A percentile compares a stretch with the other conserved stretches of the same genome.
Conservation (phyloP, 2,888 invertebrate species). For the Zaprionus obscuricornis region DNA sequence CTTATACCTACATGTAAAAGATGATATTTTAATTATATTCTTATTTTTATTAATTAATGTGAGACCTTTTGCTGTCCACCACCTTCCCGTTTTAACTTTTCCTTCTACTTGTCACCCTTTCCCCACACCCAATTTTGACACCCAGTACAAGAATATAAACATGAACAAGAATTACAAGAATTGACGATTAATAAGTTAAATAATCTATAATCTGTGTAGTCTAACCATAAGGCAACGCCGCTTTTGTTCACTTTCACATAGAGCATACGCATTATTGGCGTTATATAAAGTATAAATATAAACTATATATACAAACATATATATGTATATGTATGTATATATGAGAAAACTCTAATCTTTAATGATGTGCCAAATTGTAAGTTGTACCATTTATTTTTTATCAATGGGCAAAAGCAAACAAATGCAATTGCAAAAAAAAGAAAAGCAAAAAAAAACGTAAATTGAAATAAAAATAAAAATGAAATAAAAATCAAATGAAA, state of each 20-base stretch:
- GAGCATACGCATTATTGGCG: constrained; percentile 66
- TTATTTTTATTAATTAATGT: constrained; percentile 28
- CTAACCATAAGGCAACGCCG: constrained; percentile 72
- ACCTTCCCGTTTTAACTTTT: too few relatives aligned
- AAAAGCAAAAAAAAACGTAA: constrained; percentile 53
- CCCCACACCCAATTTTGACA: constrained; percentile 27
- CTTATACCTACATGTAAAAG: constrained; percentile 44
- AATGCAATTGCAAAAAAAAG: too few relatives aligned
- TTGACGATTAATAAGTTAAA: constrained; percentile 44
- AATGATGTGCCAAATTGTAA: constrained; percentile 83
- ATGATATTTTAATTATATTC: constrained; percentile 49
- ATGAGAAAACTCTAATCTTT: constrained; percentile 74
- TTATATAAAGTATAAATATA: constrained; percentile 67
- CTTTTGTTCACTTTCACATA: constrained; percentile 76
- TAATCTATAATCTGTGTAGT: constrained; percentile 64
- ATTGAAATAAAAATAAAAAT: constrained; percentile 63
- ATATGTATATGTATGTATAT: constrained; percentile 22
- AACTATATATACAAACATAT: constrained; percentile 37
- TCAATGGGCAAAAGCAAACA: constrained; percentile 66
- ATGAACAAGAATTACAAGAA: constrained; percentile 43
- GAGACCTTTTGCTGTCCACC: too few relatives aligned
- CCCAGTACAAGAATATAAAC: constrained; percentile 49
- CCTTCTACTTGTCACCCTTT: too few relatives aligned
- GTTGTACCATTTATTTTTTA: constrained; percentile 80
- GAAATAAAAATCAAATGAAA: constrained; percentile 25